Base-by-base conservation (phyloP, 2,888 invertebrate genomes). In the Taenaris catops region DNA sequence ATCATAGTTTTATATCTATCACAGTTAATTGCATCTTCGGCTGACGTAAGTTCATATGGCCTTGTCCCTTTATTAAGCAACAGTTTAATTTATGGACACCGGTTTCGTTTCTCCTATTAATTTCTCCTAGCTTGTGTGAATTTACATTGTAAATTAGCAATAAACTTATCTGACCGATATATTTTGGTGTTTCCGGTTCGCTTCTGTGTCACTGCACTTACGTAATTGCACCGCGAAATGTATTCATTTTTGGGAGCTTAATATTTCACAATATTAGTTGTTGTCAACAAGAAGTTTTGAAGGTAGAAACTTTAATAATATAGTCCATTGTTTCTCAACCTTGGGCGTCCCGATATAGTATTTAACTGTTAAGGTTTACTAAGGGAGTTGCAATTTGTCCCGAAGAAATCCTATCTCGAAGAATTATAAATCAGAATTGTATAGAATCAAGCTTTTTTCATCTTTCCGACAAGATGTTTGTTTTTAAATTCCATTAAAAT, bases 111-210 rank as follows among this genome's bases (percentile, higher is more conserved):
- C 61, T 54, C 56, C 53, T 59, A 55, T 46, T 38, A 55, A 60
- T 69, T 72, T 73, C 67, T 64, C 64, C 49, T 43, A 46, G 49
- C 39, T 51, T 41, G 35, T 61, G 55, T 53, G 59, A 66, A 69
- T 69, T 58, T 23, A 48, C 63, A 31, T 64, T 62, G 56, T 40
- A 59, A 58, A 66, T 67, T 49, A 53, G 48, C 46, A 49, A 51
- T 58, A 51, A 53, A 37, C 44, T 36, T 41, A 26, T 29, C 29
- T 55, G 56, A 40, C 55, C 53, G 49, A 58, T 50, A 57, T 49
- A 44, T 53, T 45, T 37, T 46, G 42, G 40, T 42, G 40, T 46
- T 49, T 49, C 49, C 51, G 48, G 48, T 43, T 43, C 12, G 9
- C 25, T 38, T 34, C 39, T 53, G 39, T 46, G 54, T 49, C 53